Base-by-base conservation (phyloP, 2,797 vertebrate genomes). In the Sebastolobus altivelis region DNA sequence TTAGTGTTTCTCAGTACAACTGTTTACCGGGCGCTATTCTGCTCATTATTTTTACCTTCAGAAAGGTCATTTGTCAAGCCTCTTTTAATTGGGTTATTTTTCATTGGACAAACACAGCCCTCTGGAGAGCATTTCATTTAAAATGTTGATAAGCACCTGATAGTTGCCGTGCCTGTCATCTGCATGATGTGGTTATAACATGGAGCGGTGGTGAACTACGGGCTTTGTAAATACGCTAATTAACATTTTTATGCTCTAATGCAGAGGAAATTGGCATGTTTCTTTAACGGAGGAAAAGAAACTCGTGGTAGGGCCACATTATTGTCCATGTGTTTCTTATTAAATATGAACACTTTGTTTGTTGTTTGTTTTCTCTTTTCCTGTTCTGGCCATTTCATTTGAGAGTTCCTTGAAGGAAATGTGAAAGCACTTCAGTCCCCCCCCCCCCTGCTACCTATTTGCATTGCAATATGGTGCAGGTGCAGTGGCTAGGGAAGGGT, bases 391-490 rank as follows among this genome's bases (percentile, higher is more conserved):
- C 63, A 40, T 91, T 90, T 84, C 74, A 71, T 80, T 52, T 25
- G 80, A 81, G 79, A 88, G 68, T 91, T 80, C 54, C 40, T 79
- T 79, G 63, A 87, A 88, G 79, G 61, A 83, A 92, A 84, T 72
- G 70, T 89, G 82, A 89, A 91, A 89, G 77, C 86, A 80, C 82
- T 86, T 86, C 40, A 35, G 29, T 80, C 85, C 87, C 85, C 82
- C 25, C 25, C 25, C 25, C 25, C 82, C 65, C 62, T 65, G 82
- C 77, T 82, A 73, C 88, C 88, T 80, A 90, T 95, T 92, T 93
- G 89, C 88, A 91, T 94, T 89, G 89, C 89, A 91, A 90, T 90
- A 90, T 58, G 31, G 82, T 89, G 92, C 93, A 95, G 93, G 92
- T 94, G 89, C 86, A 84, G 74, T 54, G 86, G 79, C 80, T 86